phyloP scores from a whole-genome alignment of 2,888 invertebrate species.

The Drosophila rellima region DNA sequence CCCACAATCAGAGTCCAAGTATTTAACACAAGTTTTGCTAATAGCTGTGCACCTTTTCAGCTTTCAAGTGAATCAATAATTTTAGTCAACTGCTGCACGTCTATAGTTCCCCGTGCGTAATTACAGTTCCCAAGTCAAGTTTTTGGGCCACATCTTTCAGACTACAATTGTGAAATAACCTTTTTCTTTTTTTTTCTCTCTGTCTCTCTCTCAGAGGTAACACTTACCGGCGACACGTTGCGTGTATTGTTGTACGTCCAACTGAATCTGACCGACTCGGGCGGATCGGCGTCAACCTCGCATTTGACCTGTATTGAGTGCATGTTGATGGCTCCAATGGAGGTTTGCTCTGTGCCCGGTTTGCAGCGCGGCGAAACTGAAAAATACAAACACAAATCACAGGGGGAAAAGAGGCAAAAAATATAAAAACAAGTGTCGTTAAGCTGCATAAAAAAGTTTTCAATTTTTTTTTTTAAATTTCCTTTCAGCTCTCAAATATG shows the following conservation, averaged over 20 bases:
- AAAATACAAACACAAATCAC: slow-evolving; percentile 31
- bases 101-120: slow-evolving; percentile 20
- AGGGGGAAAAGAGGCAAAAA: slow-evolving; percentile 28
- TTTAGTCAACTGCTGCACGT: slow-evolving; percentile 26
- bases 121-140: slow-evolving; percentile 30
- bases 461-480: slow-evolving; percentile 5
- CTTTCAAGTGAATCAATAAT: slow-evolving; percentile 47
- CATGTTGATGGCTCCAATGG: slow-evolving; percentile 90
- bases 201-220: background rate
- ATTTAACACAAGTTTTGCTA: slow-evolving; percentile 77
- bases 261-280: slow-evolving; percentile 90
- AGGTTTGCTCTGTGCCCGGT: slow-evolving; percentile 89
- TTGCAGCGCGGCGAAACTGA: slow-evolving; percentile 92
- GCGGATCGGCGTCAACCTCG: slow-evolving; percentile 93
- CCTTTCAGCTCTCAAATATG: slow-evolving; percentile 36
- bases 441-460: slow-evolving; percentile 44
- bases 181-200: too few relatives aligned
- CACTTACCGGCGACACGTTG: slow-evolving; percentile 90
- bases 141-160: slow-evolving; percentile 3
- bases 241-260: slow-evolving; percentile 94
- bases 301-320: slow-evolving; percentile 92
- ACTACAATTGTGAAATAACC: slow-evolving; percentile 6
- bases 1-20: slow-evolving; percentile 34
- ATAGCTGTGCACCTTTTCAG: slow-evolving; percentile 46
- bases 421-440: slow-evolving; percentile 36